These are phyloP conservation scores for Chorisops tibialis DNA, from an alignment of 2,888 invertebrate species.

Conservation along the genomic window DNA sequence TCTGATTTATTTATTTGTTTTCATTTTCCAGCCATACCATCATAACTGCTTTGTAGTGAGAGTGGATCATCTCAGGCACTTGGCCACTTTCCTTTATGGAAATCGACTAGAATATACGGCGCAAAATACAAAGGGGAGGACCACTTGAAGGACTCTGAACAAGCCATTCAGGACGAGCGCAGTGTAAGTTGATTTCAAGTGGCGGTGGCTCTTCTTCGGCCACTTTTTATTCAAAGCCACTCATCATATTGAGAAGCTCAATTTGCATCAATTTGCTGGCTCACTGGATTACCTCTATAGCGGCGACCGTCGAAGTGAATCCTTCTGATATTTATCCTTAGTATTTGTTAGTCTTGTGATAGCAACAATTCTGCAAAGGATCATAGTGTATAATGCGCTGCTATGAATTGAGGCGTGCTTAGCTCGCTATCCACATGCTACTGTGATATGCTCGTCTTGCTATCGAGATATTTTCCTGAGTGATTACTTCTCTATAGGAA, in stretches of 20 bases:
- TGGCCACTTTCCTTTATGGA: not conserved
- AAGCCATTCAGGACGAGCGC: not conserved
- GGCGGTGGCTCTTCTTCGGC: slow-evolving; percentile 15
- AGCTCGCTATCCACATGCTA: too few relatives aligned
- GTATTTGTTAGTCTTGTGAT: slow-evolving; percentile 20
- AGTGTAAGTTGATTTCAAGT: slow-evolving; percentile 23
- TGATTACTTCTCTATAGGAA: too few relatives aligned
- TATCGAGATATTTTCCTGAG: too few relatives aligned
- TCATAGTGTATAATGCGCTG: too few relatives aligned
- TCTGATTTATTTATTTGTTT: slow-evolving; percentile 25
- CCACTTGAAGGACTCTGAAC: not conserved
- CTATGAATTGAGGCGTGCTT: too few relatives aligned
- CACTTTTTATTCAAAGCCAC: slow-evolving; percentile 23
- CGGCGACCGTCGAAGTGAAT: slow-evolving; percentile 1
- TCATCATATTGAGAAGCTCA: slow-evolving; percentile 23
- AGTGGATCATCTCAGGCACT: not conserved
- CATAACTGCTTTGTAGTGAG: not conserved
- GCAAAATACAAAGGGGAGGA: not conserved
- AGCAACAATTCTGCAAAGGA: too few relatives aligned
- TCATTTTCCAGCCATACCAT: not conserved
- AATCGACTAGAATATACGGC: not conserved
- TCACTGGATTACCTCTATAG: slow-evolving; percentile 25
- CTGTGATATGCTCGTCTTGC: too few relatives aligned
- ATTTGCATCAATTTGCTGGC: slow-evolving; percentile 25
- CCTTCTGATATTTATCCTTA: slow-evolving; percentile 14